phyloP scores from a whole-genome alignment of 2,113 vertebrate genomes.

The Engraulis encrasicolus region DNA sequence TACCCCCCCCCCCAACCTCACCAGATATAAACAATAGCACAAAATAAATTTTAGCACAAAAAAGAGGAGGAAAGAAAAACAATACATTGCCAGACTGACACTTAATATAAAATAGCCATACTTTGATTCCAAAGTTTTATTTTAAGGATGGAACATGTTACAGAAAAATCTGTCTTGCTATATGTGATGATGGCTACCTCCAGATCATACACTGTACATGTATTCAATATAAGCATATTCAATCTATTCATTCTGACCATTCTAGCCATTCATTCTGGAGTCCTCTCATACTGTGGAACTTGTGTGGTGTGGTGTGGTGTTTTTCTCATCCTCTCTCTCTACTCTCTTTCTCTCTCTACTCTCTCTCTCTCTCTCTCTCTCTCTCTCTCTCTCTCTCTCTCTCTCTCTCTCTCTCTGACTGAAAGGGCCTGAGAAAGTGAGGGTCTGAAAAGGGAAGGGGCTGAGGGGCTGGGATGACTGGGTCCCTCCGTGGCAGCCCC shows the following conservation, averaged over 20 bases:
- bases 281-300: neutral
- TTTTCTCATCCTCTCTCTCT: neutral
- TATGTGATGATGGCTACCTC: neutral
- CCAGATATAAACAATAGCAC: constrained; percentile 33
- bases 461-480: constrained; percentile 17
- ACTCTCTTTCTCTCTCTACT: too few relatives aligned
- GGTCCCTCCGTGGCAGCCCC: constrained; percentile 27
- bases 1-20: neutral
- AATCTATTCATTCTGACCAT: neutral
- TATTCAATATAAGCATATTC: neutral
- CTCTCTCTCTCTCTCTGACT: constrained; percentile 27
- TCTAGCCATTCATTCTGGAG: neutral
- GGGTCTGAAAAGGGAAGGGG: constrained; percentile 37
- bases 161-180: neutral
- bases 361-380: constrained; percentile 5
- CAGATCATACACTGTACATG: neutral
- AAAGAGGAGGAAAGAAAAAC: neutral
- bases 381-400: constrained; percentile 20
- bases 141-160: too few relatives aligned
- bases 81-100: neutral
- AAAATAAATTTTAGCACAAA: neutral
- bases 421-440: constrained; percentile 43
- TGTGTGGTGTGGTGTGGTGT: neutral
- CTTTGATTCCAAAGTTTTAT: too few relatives aligned
- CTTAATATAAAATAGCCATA: too few relatives aligned